phyloP scores from a whole-genome alignment of 1,140 invertebrate species.

The Bombus huntii region DNA sequence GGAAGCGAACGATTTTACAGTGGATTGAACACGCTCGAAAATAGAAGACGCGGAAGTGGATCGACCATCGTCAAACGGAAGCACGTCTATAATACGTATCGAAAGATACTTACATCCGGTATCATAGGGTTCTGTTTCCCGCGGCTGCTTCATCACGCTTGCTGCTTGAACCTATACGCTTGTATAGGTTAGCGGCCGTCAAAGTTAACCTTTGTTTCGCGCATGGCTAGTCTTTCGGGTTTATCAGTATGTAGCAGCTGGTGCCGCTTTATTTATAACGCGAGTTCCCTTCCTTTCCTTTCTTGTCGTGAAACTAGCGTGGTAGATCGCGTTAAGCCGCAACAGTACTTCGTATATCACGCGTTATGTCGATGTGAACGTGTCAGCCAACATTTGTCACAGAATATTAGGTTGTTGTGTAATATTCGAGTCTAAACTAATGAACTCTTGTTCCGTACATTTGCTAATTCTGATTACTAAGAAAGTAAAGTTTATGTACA shows the following conservation, averaged over 20 bases:
- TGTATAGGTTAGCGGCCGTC: constrained; percentile 61
- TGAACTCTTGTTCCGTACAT: too few species aligned
- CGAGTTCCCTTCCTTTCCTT: constrained; percentile 55
- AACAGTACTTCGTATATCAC: constrained; percentile 46
- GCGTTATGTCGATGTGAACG: background rate
- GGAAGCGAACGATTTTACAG: background rate
- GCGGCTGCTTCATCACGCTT: constrained; percentile 38
- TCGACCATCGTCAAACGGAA: constrained; percentile 39
- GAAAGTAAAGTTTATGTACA: too few species aligned
- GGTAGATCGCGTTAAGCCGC: constrained; percentile 57
- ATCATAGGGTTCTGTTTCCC: constrained; percentile 38
- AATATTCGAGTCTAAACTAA: too few species aligned
- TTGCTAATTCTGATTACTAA: too few species aligned
- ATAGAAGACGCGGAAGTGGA: constrained; percentile 35
- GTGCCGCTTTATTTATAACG: constrained; percentile 74
- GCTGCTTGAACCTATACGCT: constrained; percentile 24
- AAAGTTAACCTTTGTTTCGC: constrained; percentile 75
- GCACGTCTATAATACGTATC: constrained; percentile 62
- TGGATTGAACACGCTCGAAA: background rate
- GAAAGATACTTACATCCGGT: constrained; percentile 60
- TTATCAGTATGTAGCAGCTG: constrained; percentile 75
- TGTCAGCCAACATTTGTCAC: background rate
- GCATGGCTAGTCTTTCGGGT: constrained; percentile 72
- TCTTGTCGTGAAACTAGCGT: constrained; percentile 49
- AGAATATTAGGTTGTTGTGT: background rate